Base-by-base conservation (phyloP, 1,140 invertebrate genomes). In the Camponotus floridanus region DNA sequence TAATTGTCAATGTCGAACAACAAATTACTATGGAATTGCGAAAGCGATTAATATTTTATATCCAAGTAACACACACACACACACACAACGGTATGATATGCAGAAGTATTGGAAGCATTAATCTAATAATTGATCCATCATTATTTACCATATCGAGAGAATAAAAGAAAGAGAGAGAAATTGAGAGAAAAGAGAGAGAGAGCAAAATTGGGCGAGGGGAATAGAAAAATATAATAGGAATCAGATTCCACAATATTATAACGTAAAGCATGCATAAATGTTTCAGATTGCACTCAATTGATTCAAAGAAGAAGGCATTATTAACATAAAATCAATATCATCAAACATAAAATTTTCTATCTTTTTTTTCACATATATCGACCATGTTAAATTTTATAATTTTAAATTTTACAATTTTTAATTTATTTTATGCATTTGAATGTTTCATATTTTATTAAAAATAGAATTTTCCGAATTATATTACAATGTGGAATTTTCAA, bases 1-100 rank as follows among this genome's bases (percentile, higher is more conserved):
- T 31, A 62, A n/a, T 9, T 6, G 8, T n/a, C 18, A 68, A 45
- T 45, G 13, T 7, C 42, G 21, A 33, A 68, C 15, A 31, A 70
- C 15, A 45, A 21, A 62, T 45, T 48, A 6, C 1, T 42, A 0
- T 21, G 26, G 26, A 64, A 64, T 48, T 15, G 11, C 11, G 2
- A 18, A 78, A 78, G 18, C 21, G 2, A 76, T 61, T 62, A 62
- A 78, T 78, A 64, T 48, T 64, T 51, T 21, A 57, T 64, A 48
- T 78, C 11, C 3, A 8, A 2, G 13, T 45, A 42, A 76, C 26
- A 26, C 26, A 26, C 26, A 26, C 26, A 26, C 26, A 26, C 26
- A 26, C 26, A 26, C 26, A 26, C 33, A 78, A 48, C 2, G n/a
- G 3, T 42, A 45, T n/a, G 18, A 76, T 76, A 62, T 33, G 5